These are phyloP conservation scores for Hippasteria phrygiana DNA, from an alignment of 53 echinoderm and acorn worm species.

Conservation along the genomic window DNA sequence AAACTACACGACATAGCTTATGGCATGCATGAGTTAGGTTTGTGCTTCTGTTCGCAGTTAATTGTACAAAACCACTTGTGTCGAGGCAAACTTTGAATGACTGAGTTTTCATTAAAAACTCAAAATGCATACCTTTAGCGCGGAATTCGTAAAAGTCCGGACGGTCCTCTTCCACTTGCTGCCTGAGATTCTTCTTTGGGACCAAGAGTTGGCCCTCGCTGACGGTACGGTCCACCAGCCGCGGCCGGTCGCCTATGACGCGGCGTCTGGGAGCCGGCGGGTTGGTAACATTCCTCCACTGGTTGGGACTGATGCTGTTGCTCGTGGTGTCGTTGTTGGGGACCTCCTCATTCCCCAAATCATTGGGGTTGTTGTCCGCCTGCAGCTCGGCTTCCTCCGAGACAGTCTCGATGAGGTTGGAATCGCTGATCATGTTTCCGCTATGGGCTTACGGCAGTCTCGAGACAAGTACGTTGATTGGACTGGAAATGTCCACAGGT, in stretches of 20 bases:
- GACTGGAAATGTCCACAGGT: background rate
- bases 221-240: conserved; percentile 87
- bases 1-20: too few relatives aligned
- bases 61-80: too few relatives aligned
- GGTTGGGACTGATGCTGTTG: conserved; percentile 24
- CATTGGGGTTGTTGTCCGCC: conserved; percentile 8
- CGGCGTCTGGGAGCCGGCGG: conserved; percentile 65
- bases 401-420: conserved; percentile 78
- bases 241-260: conserved; percentile 75
- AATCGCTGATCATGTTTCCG: conserved; percentile 70
- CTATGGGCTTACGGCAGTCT: background rate
- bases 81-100: too few relatives aligned
- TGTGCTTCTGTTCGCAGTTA: too few relatives aligned
- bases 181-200: conserved; percentile 70
- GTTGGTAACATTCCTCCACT: conserved; percentile 61
- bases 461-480: background rate
- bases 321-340: conserved; percentile 6
- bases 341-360: background rate
- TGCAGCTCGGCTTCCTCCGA: conserved; percentile 56
- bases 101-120: too few relatives aligned
- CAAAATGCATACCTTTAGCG: conserved; percentile 78
- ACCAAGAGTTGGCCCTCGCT: conserved; percentile 89
- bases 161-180: conserved; percentile 80
- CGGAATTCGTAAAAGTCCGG: conserved; percentile 94
- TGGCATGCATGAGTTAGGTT: too few relatives aligned